Conservation (phyloP, 2,888 invertebrate genomes). For the Abscondita cerata region DNA sequence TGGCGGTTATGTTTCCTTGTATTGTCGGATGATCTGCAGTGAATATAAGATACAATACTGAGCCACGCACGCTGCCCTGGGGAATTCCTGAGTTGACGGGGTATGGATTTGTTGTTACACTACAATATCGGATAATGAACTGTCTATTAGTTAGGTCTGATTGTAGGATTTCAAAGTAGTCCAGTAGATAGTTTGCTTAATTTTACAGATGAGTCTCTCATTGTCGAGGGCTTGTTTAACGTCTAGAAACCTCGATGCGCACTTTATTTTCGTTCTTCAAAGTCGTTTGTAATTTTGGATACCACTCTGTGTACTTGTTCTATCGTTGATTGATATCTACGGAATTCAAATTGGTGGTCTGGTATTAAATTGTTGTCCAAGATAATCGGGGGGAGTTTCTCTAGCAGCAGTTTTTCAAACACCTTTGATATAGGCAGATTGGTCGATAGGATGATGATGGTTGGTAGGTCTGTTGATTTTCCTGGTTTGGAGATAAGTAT, state of each 20-base stretch:
- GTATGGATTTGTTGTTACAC: slow-evolving; percentile 12
- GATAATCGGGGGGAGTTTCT: slow-evolving; percentile 2
- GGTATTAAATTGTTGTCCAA: slow-evolving; percentile 13
- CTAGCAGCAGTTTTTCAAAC: slow-evolving; percentile 6
- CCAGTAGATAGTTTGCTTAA: too few relatives aligned
- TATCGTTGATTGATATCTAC: not conserved
- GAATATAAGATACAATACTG: slow-evolving; percentile 10
- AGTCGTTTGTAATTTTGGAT: slow-evolving; percentile 9
- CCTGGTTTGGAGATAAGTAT: too few relatives aligned
- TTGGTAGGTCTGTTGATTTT: too few relatives aligned
- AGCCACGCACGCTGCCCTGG: slow-evolving; percentile 8
- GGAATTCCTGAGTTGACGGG: slow-evolving; percentile 18
- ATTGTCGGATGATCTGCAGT: not conserved
- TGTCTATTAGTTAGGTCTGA: not conserved
- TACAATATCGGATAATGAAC: slow-evolving; percentile 8
- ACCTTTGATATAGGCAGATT: slow-evolving; percentile 14
- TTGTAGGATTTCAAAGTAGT: too few relatives aligned
- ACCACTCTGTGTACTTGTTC: slow-evolving; percentile 12
- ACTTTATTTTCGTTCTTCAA: slow-evolving; percentile 9
- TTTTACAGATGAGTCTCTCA: slow-evolving; percentile 7
- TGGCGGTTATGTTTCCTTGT: not conserved
- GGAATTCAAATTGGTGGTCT: slow-evolving; percentile 29
- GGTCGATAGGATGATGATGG: too few relatives aligned
- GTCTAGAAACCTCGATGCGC: slow-evolving; percentile 5
- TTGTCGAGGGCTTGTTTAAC: slow-evolving; percentile 5